Conservation (phyloP, 2,113 vertebrate genomes). For the Halichoerus grypus region DNA sequence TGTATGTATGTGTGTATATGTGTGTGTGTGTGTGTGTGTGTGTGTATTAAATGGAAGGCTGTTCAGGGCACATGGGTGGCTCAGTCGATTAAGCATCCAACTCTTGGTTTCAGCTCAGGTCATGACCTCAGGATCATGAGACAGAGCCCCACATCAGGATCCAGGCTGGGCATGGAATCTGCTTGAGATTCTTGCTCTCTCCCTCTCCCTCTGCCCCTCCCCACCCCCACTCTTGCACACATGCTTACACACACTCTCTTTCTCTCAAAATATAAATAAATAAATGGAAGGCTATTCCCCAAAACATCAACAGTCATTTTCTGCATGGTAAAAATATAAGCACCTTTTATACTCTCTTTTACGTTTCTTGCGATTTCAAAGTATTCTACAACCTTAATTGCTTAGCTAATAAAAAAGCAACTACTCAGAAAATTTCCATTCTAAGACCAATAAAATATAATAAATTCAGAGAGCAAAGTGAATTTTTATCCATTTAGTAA, state of each 20-base stretch:
- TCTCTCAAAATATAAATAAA: not conserved
- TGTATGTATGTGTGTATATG: not conserved
- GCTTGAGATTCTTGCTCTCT: not conserved
- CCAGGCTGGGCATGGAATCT: not conserved
- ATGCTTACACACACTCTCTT: not conserved
- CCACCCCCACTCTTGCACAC: not conserved
- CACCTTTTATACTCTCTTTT: slow-evolving; percentile 10
- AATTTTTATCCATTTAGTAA: slow-evolving; percentile 34
- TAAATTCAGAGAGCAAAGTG: slow-evolving; percentile 21
- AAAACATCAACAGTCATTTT: not conserved
- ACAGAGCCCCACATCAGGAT: not conserved
- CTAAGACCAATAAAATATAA: not conserved
- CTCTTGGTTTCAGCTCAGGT: not conserved
- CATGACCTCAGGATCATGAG: not conserved
- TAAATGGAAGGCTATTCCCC: not conserved
- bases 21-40: too few relatives aligned
- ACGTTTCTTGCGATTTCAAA: not conserved
- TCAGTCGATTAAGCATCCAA: not conserved
- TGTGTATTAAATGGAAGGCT: not conserved
- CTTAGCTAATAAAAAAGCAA: not conserved
- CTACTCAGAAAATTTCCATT: not conserved
- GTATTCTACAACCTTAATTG: not conserved
- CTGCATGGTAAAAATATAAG: not conserved
- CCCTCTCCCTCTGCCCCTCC: not conserved
- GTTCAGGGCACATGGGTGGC: not conserved